Base-by-base conservation (phyloP, 1,140 invertebrate genomes). In the Pachypsylla venusta region DNA sequence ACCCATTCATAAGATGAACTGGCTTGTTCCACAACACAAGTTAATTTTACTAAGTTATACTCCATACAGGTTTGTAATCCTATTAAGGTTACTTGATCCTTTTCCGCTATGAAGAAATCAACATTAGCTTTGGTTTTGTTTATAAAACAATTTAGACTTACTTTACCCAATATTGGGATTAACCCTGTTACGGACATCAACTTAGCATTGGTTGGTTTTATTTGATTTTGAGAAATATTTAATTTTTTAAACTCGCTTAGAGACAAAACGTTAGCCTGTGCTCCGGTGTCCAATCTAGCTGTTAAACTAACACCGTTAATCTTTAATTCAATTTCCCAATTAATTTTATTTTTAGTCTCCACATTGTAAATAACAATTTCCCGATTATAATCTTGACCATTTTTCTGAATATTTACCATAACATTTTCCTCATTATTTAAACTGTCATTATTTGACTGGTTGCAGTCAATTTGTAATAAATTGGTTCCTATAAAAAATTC, bases 211-310 rank as follows among this genome's bases (percentile, higher is more conserved):
- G 48, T 16, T 14, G 14, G 14, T 53, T 7, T 16, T 5, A 53
- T n/a, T n/a, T 22, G 10, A n/a, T 53, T 53, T 53, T n/a, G 12
- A 53, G 14, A 16, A 16, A 53, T 12, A 16, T 53, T 12, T 53
- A 53, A 53, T 16, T 53, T 53, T 53, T 53, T 53, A 53, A 53
- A 53, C 16, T n/a, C 14, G 20, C 20, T 53, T 14, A 53, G 20
- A 53, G 12, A 53, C 48, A 53, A 7, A 14, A 53, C 20, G 16
- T 53, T 53, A 22, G 48, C 20, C 16, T 53, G n/a, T 5, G 48
- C 48, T 53, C 48, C 48, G 20, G 48, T 16, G 20, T 53, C 48
- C 10, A 53, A 16, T 20, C 48, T 53, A 53, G 48, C 48, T 7
- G n/a, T 5, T 16, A 16, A 10, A 22, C 20, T 53, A 20, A 14